Conservation (phyloP, 2,888 invertebrate species). For the Rhamnusium bicolor region DNA sequence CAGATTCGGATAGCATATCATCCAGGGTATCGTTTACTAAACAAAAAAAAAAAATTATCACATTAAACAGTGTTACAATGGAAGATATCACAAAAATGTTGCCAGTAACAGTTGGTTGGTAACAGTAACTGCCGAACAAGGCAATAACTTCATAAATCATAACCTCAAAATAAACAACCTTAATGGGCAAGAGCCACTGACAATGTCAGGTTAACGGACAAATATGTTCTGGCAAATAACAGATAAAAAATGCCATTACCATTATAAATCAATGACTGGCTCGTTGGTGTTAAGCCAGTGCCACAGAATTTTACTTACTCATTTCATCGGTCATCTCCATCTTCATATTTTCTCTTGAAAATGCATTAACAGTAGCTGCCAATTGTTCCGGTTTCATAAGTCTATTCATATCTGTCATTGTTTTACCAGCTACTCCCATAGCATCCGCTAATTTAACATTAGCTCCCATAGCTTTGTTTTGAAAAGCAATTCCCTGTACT, state of each 20-base stretch:
- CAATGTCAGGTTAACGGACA: no score
- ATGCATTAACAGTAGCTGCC: constrained; percentile 86
- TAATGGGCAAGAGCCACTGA: no score
- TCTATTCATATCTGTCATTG: constrained; percentile 92
- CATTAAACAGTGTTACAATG: no score
- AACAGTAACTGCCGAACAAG: no score
- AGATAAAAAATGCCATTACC: no score
- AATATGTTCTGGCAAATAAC: no score
- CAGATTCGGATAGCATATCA: constrained; percentile 90
- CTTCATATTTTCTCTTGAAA: constrained; percentile 87
- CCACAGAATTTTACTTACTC: constrained; percentile 78
- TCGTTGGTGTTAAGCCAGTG: no score
- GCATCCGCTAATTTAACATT: constrained; percentile 90
- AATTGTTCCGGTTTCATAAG: constrained; percentile 89
- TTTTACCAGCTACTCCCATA: constrained; percentile 90
- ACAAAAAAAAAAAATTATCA: constrained; percentile 55
- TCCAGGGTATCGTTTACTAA: constrained; percentile 92
- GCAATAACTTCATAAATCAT: no score
- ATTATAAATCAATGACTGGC: no score
- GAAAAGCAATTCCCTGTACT: constrained; percentile 83
- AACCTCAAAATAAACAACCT: no score
- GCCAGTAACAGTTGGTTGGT: no score
- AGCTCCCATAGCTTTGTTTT: constrained; percentile 92
- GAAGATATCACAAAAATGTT: no score
- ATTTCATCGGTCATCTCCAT: constrained; percentile 98